phyloP scores from a whole-genome alignment of 2,888 invertebrate genomes.

The Drosophila recens region DNA sequence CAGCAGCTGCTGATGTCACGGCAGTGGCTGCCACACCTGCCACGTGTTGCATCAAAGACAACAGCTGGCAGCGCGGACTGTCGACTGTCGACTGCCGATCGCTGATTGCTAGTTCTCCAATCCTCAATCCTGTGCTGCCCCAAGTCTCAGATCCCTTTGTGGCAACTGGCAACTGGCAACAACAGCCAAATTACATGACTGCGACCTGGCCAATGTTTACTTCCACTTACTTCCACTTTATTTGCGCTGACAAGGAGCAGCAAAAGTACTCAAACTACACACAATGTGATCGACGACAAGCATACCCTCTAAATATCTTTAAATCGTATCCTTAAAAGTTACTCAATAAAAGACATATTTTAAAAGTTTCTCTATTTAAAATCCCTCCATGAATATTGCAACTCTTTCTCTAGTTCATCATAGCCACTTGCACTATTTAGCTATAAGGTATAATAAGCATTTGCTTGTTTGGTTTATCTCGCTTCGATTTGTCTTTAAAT shows the following conservation, averaged over 20 bases:
- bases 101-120: constrained; percentile 22
- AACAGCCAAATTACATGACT: constrained; percentile 72
- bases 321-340: neutral
- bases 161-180: constrained; percentile 28
- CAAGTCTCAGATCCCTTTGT: constrained; percentile 19
- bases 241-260: constrained; percentile 56
- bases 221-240: constrained; percentile 67
- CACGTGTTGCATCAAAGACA: constrained; percentile 69
- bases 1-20: constrained; percentile 59
- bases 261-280: neutral
- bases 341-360: neutral
- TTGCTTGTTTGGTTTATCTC: constrained; percentile 33
- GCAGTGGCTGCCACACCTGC: constrained; percentile 65
- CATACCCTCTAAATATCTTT: constrained; percentile 14
- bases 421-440: neutral
- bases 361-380: neutral
- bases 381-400: neutral
- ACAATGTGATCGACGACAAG: fast-evolving
- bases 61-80: constrained; percentile 47
- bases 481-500: constrained; percentile 61
- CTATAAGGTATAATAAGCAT: constrained; percentile 40
- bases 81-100: neutral
- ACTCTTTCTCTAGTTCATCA: neutral
- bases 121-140: constrained; percentile 10
- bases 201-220: constrained; percentile 64